Conservation (phyloP, 1,140 invertebrate genomes). For the Heliconius congener region DNA sequence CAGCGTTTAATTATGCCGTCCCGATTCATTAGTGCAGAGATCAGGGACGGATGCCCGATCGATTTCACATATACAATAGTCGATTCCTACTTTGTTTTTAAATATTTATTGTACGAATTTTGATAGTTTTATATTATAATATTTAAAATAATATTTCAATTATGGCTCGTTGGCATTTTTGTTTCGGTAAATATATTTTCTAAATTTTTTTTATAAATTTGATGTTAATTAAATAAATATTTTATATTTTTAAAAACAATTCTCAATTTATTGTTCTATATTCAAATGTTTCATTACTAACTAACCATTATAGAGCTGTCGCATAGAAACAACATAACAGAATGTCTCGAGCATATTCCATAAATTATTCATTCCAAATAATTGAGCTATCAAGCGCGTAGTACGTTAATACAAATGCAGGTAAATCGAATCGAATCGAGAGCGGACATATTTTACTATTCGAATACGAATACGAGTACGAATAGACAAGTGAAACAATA, state of each 20-base stretch:
- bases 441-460: constrained; percentile 7
- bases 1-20: constrained; percentile 78
- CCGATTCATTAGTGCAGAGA: constrained; percentile 76
- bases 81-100: not conserved
- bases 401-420: constrained; percentile 4
- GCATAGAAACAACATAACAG: constrained; percentile 3
- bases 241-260: not conserved
- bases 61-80: not conserved
- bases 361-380: constrained; percentile 9
- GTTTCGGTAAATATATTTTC: no score
- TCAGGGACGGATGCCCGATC: constrained; percentile 52
- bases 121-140: not conserved
- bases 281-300: not conserved
- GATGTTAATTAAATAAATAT: not conserved
- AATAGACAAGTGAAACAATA: constrained; percentile 48
- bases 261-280: not conserved
- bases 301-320: not conserved
- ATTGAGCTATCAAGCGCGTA: constrained; percentile 5
- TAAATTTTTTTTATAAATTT: no score
- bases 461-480: constrained; percentile 11
- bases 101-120: not conserved
- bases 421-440: constrained; percentile 9
- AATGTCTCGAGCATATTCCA: constrained; percentile 10
- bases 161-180: no score
- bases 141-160: not conserved